Percentiles rank a stretch among this genome's conserved stretches.
phyloP scores from a whole-genome alignment of 2,113 vertebrate species.

The Sorex araneus region DNA sequence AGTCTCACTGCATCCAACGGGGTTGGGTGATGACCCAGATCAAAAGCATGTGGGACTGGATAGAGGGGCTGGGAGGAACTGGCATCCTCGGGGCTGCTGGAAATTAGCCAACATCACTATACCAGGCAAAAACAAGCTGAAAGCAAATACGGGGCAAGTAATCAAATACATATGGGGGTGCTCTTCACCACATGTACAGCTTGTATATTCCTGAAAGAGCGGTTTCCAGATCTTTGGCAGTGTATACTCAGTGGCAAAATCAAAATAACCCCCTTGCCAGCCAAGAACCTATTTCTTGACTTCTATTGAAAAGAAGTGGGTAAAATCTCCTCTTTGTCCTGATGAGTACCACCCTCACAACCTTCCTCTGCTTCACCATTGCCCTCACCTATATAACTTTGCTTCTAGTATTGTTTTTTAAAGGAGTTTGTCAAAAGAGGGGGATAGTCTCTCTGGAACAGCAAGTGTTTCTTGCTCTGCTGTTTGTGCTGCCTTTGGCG shows the following conservation, averaged over 20 bases:
- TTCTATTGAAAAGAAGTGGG: constrained; percentile 57
- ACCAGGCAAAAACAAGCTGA: constrained; percentile 63
- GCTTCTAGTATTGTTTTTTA: not conserved
- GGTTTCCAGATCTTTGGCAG: not conserved
- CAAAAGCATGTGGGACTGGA: constrained; percentile 55
- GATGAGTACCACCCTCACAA: too few relatives aligned
- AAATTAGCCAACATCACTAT: constrained; percentile 51
- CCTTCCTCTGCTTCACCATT: rapidly evolving
- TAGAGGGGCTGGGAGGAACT: not conserved
- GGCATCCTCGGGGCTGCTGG: constrained; percentile 69
- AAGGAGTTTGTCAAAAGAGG: not conserved
- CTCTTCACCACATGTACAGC: constrained; percentile 31
- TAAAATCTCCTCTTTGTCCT: not conserved
- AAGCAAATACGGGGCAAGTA: constrained; percentile 68
- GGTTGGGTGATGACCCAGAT: constrained; percentile 55
- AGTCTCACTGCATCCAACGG: constrained; percentile 38
- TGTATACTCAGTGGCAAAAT: constrained; percentile 53
- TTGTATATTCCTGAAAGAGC: not conserved
- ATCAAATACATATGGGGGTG: constrained; percentile 27
- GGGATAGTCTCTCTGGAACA: not conserved
- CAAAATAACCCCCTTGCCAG: constrained; percentile 36
- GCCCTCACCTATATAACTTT: not conserved
- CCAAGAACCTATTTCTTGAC: not conserved
- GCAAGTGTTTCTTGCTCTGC: not conserved
- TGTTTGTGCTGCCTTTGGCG: not conserved